Conservation (phyloP, 2,888 invertebrate genomes). For the Belgica antarctica region DNA sequence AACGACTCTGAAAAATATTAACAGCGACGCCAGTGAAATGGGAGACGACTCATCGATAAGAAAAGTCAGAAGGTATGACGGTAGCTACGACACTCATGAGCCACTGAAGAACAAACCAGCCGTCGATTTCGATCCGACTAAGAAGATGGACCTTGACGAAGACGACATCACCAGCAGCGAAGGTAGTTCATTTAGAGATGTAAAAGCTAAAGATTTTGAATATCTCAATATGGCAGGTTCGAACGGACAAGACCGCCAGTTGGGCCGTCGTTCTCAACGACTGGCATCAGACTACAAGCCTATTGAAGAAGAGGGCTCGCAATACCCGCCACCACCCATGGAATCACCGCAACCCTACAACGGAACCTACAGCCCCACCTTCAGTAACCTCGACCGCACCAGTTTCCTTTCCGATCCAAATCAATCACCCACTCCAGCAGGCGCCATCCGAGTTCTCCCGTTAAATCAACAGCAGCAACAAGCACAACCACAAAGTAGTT, state of each 20-base stretch:
- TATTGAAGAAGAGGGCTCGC: constrained; percentile 47
- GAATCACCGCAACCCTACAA: constrained; percentile 47
- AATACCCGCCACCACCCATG: constrained; percentile 49
- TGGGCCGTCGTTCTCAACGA: constrained; percentile 59
- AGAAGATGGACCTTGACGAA: constrained; percentile 73
- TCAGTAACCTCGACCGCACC: constrained; percentile 53
- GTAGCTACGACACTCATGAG: constrained; percentile 79
- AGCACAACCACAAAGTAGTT: constrained; percentile 47
- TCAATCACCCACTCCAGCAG: constrained; percentile 29
- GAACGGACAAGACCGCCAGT: constrained; percentile 57
- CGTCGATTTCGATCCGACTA: constrained; percentile 72
- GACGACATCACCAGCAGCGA: constrained; percentile 63
- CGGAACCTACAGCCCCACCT: constrained; percentile 53
- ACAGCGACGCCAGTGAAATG: constrained; percentile 60
- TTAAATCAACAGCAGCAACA: constrained; percentile 45
- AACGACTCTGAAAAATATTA: constrained; percentile 57
- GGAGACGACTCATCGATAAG: constrained; percentile 60
- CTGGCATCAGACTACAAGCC: constrained; percentile 54
- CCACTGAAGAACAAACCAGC: constrained; percentile 70
- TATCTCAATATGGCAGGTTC: constrained; percentile 58
- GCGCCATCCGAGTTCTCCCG: constrained; percentile 30
- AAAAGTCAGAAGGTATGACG: constrained; percentile 74
- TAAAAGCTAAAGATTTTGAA: constrained; percentile 63
- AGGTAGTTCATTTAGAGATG: constrained; percentile 61
- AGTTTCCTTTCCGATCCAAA: constrained; percentile 46